Base-by-base conservation (phyloP, 2,113 vertebrate genomes). In the Syngnathus scovelli region DNA sequence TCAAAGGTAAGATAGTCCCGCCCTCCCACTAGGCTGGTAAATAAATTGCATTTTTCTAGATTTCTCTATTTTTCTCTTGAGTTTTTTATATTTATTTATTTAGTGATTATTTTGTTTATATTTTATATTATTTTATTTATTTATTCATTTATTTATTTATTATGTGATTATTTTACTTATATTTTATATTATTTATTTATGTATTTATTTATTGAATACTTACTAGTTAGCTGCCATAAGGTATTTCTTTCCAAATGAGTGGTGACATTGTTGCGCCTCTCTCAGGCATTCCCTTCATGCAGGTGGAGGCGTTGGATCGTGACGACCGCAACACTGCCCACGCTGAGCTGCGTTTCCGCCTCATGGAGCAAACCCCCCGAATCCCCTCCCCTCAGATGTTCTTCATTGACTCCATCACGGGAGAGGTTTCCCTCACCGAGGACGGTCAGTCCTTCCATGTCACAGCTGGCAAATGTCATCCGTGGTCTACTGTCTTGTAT, bases 271-370 rank as follows among this genome's bases (percentile, higher is more conserved):
- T 18, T 13, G 27, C 23, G 4, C 66, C 64, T 56, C 64, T 56
- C 60, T 71, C 66, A 91, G 89, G 87, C 19, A 77, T 89, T 48
- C 83, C 92, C 12, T 94, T 93, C 79, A 85, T 93, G 88, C 91
- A 90, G 75, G 89, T 93, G 68, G 86, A 83, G 21, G 89, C 90
- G 9, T 83, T 83, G 9, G 94, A 89, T 67, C 79, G 62, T 0
- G 89, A 92, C 27, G 90, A 92, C 61, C 83, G 88, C 23, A 90
- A 86, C 76, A 91, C 91, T 10, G 71, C 85, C 74, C 93, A 94
- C 15, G 89, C 90, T 1, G 91, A 94, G 67, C 90, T 95, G 36
- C 64, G 86, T 15, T 91, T 93, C 77, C 87, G 85, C 67, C 89
- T 90, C 60, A 86, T 94, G 86, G 92, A 87, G 23, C 90, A 92